Base-by-base conservation (phyloP, 2,888 invertebrate species). In the Caenorhabditis sinica region DNA sequence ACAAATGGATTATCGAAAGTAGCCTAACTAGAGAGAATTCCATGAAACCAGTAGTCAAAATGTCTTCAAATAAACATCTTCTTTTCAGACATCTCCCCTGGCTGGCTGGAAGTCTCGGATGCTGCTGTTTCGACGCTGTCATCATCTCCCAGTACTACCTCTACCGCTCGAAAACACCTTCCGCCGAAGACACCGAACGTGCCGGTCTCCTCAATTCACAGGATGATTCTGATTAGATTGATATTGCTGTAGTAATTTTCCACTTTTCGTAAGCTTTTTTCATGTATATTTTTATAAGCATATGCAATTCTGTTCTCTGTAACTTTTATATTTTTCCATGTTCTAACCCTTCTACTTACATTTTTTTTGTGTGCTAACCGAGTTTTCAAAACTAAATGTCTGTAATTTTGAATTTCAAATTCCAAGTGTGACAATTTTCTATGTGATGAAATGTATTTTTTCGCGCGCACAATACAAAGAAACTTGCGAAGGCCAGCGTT, bases 81-180 rank as follows among this genome's bases (percentile, higher is more conserved):
- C 23, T 25, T 71, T 82, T 91, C 56, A 91, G 92, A 51, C 93
- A 93, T 86, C 89, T 93, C 28, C 94, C 94, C 1, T 94, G 94
- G 94, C 87, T 94, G 43, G 90, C 93, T 11, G 94, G 94, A 43
- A 93, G 93, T 88, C 90, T 93, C 5, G 94, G 94, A 33, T 93
- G 93, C 83, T 93, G 94, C 77, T 86, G 90, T 45, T 92, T 93
- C 76, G 94, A 94, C 88, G 85, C 90, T n/a, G 87, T 93, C 79
- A 93, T 94, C 92, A 90, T 93, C 82, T 86, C 77, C 5, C 93
- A 93, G 72, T 92, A 91, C 86, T 92, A 90, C 75, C 89, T 91
- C 72, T 92, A 92, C 77, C 76, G 82, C n/a, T 45, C 49, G 40
- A 71, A 72, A 51, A 30, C 49, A 40, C 63, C 61, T 15, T 25